Conservation (phyloP, 2,113 vertebrate genomes). For the Myrmecobius fasciatus region DNA sequence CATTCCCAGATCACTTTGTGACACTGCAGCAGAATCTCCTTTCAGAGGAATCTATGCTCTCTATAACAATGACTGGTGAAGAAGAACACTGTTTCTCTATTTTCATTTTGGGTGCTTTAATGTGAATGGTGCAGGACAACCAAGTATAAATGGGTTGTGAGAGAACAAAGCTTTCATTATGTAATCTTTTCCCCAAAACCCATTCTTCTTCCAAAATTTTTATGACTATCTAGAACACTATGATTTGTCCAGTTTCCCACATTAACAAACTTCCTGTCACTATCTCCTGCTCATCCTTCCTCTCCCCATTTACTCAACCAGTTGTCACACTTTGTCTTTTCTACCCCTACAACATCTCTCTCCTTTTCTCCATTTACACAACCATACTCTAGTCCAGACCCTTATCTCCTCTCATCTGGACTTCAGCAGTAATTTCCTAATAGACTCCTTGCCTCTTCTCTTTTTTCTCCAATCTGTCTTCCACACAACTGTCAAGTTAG, state of each 20-base stretch:
- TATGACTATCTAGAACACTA: not conserved
- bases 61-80: not conserved
- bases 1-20: not conserved
- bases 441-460: not conserved
- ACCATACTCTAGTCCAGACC: not conserved
- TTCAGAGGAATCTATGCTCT: not conserved
- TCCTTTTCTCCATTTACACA: not conserved
- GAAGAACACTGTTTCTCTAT: not conserved
- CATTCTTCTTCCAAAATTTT: not conserved
- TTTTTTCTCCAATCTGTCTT: not conserved
- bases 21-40: not conserved
- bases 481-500: not conserved
- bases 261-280: not conserved
- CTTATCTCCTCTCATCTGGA: not conserved
- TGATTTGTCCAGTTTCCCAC: not conserved
- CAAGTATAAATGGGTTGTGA: not conserved
- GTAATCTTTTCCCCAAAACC: not conserved
- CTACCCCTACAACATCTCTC: not conserved
- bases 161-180: not conserved
- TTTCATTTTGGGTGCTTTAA: not conserved
- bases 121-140: not conserved
- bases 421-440: not conserved
- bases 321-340: not conserved
- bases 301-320: not conserved
- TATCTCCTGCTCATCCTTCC: not conserved